phyloP scores from a whole-genome alignment of 1,140 invertebrate species.

The Sycobia sp. region DNA sequence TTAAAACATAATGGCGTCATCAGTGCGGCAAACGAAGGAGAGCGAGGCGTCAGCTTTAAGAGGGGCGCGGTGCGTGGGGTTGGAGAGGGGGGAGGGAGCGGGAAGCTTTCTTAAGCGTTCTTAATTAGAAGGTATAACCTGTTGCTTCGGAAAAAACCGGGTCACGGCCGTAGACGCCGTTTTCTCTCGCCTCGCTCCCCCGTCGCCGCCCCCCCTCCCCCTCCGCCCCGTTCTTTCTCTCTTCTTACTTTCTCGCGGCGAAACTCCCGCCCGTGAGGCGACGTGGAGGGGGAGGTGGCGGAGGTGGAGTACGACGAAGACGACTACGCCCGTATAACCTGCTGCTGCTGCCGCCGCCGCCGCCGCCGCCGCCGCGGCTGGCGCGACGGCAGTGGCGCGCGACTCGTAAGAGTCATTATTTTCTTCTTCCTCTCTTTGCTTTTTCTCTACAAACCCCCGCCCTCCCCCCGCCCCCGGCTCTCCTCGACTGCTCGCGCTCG shows the following conservation, averaged over 20 bases:
- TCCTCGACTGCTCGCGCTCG: too few relatives aligned
- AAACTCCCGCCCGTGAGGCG: not conserved
- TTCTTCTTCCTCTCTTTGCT: constrained; percentile 53
- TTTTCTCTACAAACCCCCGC: constrained; percentile 29
- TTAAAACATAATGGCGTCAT: constrained; percentile 59
- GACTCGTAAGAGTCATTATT: constrained; percentile 62
- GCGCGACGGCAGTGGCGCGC: too few relatives aligned
- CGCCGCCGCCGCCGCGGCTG: too few relatives aligned
- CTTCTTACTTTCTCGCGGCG: not conserved
- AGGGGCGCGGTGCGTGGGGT: too few relatives aligned
- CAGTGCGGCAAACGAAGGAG: constrained; percentile 40
- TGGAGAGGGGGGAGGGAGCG: too few relatives aligned
- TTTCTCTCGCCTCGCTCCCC: constrained; percentile 36
- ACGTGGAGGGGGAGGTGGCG: too few relatives aligned
- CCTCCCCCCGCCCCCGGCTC: not conserved
- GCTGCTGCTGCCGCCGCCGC: too few relatives aligned
- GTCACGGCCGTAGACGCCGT: constrained; percentile 59
- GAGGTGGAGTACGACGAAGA: too few relatives aligned
- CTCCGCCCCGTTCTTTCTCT: not conserved
- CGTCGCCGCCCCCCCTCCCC: not conserved
- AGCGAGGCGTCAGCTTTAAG: constrained; percentile 62
- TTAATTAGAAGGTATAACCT: constrained; percentile 65
- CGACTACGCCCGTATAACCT: too few relatives aligned
- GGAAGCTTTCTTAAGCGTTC: constrained; percentile 65
- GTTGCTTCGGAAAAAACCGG: constrained; percentile 64